A percentile compares a stretch with the other conserved stretches of the same genome.
These are phyloP conservation scores for Gallinago solitaria DNA, from an alignment of 2,797 vertebrate genomes.

Conservation along the genomic window DNA sequence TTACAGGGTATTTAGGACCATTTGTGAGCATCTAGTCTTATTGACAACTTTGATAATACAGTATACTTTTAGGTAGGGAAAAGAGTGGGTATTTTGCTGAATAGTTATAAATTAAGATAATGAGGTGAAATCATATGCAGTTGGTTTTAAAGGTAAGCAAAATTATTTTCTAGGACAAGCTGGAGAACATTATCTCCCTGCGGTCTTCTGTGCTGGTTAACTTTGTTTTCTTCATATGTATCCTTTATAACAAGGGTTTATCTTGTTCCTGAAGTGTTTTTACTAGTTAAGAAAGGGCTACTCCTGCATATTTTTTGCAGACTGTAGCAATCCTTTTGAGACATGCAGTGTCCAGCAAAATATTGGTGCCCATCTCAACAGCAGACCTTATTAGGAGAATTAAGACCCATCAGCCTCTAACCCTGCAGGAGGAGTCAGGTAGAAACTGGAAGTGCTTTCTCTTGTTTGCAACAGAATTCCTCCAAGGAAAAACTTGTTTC, in stretches of 20 bases:
- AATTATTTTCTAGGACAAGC: background rate
- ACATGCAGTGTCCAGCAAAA: background rate
- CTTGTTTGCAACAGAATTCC: background rate
- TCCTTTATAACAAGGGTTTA: background rate
- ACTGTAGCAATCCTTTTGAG: background rate
- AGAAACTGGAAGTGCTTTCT: background rate
- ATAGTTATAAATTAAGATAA: background rate
- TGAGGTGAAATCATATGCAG: background rate
- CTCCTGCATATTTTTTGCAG: background rate
- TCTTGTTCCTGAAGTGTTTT: background rate
- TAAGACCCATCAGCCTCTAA: background rate
- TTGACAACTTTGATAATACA: background rate
- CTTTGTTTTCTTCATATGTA: background rate
- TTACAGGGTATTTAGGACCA: background rate
- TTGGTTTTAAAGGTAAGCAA: background rate
- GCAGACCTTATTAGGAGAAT: background rate
- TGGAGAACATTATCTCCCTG: background rate
- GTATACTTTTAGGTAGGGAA: background rate
- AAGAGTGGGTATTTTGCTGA: background rate
- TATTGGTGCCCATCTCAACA: rapidly evolving
- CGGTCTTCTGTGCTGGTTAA: background rate
- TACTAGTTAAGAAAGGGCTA: background rate
- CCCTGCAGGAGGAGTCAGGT: background rate
- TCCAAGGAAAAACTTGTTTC: background rate
- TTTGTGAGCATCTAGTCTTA: background rate